phyloP scores from a whole-genome alignment of 1,140 invertebrate species.

The Melanaphis sacchari region DNA sequence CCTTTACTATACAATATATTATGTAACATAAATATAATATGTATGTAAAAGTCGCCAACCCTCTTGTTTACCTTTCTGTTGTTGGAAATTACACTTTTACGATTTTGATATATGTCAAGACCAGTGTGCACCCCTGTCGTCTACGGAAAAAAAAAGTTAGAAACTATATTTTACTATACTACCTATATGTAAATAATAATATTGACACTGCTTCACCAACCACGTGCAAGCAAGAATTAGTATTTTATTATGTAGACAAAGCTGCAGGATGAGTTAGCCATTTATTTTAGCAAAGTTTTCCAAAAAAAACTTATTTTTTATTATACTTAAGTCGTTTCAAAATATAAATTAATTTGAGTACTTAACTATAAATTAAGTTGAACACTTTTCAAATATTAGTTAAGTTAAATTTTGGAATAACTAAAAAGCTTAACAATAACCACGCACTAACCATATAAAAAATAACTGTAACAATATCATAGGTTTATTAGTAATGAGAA shows the following conservation, averaged over 20 bases:
- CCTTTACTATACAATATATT: background rate
- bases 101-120: background rate
- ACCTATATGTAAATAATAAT: background rate
- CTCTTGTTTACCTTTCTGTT: constrained; percentile 20
- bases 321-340: too few species aligned
- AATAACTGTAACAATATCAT: too few species aligned
- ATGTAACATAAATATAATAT: background rate
- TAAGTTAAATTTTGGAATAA: too few species aligned
- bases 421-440: too few species aligned
- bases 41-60: background rate
- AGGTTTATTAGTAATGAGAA: too few species aligned
- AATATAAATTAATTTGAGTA: too few species aligned
- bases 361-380: too few species aligned
- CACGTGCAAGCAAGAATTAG: background rate
- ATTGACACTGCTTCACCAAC: background rate
- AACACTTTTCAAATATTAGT: too few species aligned
- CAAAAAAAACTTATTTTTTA: too few species aligned
- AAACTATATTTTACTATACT: background rate
- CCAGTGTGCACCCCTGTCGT: background rate
- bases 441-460: too few species aligned
- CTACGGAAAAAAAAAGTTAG: background rate
- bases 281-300: too few species aligned
- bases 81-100: constrained; percentile 3
- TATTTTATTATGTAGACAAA: background rate
- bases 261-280: too few species aligned